Conservation (phyloP, 2,113 vertebrate genomes). For the Bettongia penicillata region DNA sequence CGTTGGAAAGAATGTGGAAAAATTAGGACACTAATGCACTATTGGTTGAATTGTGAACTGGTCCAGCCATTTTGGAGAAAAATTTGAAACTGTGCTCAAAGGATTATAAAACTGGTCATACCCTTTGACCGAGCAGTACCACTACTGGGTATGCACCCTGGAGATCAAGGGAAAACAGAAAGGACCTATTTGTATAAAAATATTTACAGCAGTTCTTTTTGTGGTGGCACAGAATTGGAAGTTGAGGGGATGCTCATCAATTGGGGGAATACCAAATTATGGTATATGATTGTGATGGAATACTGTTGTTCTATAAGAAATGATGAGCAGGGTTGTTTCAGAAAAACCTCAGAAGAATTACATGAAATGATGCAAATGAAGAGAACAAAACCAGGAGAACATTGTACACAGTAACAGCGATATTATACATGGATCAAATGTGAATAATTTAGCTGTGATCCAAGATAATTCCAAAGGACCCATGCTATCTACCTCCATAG, state of each 20-base stretch:
- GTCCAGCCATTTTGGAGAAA: not conserved
- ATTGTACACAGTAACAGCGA: not conserved
- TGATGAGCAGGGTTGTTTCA: not conserved
- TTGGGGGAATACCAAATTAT: not conserved
- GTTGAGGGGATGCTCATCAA: not conserved
- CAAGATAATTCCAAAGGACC: not conserved
- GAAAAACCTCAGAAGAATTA: not conserved
- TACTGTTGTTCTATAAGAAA: not conserved
- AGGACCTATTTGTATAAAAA: not conserved
- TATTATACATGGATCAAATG: not conserved
- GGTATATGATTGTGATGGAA: not conserved
- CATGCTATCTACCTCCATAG: not conserved
- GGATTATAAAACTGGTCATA: not conserved
- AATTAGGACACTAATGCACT: not conserved
- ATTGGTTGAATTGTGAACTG: not conserved
- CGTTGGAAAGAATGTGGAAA: not conserved
- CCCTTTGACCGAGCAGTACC: not conserved
- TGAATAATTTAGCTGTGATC: not conserved
- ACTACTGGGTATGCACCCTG: not conserved
- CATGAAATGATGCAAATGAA: not conserved
- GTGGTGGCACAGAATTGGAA: not conserved
- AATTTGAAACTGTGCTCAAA: not conserved
- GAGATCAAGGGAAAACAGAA: not conserved
- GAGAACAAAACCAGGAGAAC: not conserved
- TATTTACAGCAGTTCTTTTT: not conserved